Evolutionary conservation across 2,888 invertebrate species (phyloP).

Genomic region (Volucella zonaria): DNA sequence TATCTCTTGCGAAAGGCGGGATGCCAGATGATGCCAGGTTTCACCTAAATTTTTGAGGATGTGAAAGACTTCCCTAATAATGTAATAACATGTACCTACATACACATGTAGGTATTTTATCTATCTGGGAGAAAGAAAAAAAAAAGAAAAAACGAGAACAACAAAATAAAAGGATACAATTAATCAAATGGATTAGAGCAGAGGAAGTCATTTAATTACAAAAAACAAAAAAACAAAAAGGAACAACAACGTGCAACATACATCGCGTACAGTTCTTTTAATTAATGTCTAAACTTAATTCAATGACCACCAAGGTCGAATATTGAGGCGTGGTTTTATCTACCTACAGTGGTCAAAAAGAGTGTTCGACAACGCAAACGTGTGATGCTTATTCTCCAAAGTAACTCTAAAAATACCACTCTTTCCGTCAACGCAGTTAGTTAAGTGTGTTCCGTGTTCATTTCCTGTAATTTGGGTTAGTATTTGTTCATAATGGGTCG

Average conservation of each 20-base stretch:
- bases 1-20: no score
- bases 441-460: no score
- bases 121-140: constrained; percentile 75
- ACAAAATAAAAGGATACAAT: constrained; percentile 30
- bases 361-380: no score
- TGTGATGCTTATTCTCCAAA: no score
- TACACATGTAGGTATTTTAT: constrained; percentile 51
- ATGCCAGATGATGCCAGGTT: no score
- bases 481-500: no score
- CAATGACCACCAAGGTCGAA: constrained; percentile 29
- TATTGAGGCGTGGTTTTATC: background rate
- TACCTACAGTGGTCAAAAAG: no score
- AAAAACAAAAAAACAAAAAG: constrained; percentile 34
- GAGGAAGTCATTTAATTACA: constrained; percentile 37
- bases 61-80: constrained; percentile 74
- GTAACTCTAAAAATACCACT: no score
- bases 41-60: constrained; percentile 40
- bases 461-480: no score
- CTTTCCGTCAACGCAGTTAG: no score
- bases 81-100: constrained; percentile 77
- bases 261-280: constrained; percentile 39
- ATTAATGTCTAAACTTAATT: constrained; percentile 60
- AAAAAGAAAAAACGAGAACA: constrained; percentile 15
- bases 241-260: background rate
- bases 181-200: constrained; percentile 43